Evolutionary conservation across 2,113 vertebrate species (phyloP).

Genomic region (Xyrauchen texanus): DNA sequence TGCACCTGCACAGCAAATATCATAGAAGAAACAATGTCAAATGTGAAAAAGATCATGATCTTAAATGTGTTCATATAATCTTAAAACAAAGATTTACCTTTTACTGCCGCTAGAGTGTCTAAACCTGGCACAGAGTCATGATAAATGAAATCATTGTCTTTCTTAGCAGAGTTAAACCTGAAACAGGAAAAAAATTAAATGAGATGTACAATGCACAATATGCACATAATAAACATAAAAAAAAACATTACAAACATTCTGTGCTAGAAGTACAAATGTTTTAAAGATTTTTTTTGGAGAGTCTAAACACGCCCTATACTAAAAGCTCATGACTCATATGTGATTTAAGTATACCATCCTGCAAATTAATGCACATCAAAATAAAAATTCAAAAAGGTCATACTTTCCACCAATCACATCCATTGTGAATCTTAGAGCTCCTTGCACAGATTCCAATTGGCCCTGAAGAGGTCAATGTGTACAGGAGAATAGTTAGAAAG

Average conservation of each 20-base stretch:
- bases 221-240: too few relatives aligned
- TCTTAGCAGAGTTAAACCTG: constrained; percentile 94
- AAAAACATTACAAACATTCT: too few relatives aligned
- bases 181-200: background rate
- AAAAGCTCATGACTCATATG: too few relatives aligned
- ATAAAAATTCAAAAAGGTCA: constrained; percentile 59
- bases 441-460: constrained; percentile 89
- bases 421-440: constrained; percentile 92
- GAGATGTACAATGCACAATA: too few relatives aligned
- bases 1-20: constrained; percentile 75
- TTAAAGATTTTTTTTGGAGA: too few relatives aligned
- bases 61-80: background rate
- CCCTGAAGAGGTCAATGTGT: constrained; percentile 71
- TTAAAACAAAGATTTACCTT: constrained; percentile 76
- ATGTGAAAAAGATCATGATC: background rate
- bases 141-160: constrained; percentile 98
- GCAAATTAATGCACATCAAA: background rate
- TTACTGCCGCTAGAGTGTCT: constrained; percentile 88
- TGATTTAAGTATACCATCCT: background rate
- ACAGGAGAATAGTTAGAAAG: background rate
- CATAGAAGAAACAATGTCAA: background rate
- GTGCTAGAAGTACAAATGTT: too few relatives aligned
- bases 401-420: constrained; percentile 97
- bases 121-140: constrained; percentile 87
- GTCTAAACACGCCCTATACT: too few relatives aligned